Evolutionary conservation across 2,888 invertebrate genomes (phyloP).

Genomic region (Abrostola triplasia): DNA sequence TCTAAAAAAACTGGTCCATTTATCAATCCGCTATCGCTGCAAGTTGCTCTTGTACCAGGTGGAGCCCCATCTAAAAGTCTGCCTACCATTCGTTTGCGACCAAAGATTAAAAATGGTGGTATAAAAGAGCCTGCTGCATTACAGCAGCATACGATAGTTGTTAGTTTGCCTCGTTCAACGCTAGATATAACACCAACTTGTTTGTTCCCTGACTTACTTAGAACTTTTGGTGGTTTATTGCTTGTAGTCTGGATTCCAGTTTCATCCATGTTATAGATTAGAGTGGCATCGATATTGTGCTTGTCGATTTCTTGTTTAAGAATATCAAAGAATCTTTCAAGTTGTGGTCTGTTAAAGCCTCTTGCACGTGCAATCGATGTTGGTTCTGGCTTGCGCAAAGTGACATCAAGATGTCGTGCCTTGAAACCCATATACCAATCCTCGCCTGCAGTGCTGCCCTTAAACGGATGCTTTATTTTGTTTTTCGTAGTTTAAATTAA

Average conservation of each 20-base stretch:
- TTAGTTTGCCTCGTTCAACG: slow-evolving; percentile 1
- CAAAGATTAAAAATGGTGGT: too few species aligned
- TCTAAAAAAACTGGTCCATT: too few species aligned
- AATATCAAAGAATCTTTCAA: slow-evolving; percentile 22
- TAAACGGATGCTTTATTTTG: background rate
- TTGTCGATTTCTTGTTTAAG: slow-evolving; percentile 16
- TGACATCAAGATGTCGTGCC: background rate
- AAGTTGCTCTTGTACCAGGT: too few species aligned
- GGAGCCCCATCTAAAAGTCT: too few species aligned
- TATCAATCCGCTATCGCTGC: too few species aligned
- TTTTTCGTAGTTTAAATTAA: too few species aligned
- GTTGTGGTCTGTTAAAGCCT: slow-evolving; percentile 27
- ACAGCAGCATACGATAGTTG: background rate
- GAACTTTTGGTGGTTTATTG: background rate
- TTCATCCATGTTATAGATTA: slow-evolving; percentile 33
- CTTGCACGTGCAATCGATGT: slow-evolving; percentile 22
- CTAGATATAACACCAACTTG: background rate
- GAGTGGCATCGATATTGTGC: slow-evolving; percentile 28
- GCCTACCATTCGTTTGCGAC: too few species aligned
- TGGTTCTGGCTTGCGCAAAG: slow-evolving; percentile 28
- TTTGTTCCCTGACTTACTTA: too few species aligned
- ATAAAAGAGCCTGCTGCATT: background rate
- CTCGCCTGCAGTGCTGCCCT: background rate
- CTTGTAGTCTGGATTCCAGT: slow-evolving; percentile 33
- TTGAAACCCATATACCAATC: background rate